Percentiles rank a stretch among this genome's conserved stretches.
phyloP scores from a whole-genome alignment of 2,113 vertebrate genomes.

The Physeter macrocephalus region DNA sequence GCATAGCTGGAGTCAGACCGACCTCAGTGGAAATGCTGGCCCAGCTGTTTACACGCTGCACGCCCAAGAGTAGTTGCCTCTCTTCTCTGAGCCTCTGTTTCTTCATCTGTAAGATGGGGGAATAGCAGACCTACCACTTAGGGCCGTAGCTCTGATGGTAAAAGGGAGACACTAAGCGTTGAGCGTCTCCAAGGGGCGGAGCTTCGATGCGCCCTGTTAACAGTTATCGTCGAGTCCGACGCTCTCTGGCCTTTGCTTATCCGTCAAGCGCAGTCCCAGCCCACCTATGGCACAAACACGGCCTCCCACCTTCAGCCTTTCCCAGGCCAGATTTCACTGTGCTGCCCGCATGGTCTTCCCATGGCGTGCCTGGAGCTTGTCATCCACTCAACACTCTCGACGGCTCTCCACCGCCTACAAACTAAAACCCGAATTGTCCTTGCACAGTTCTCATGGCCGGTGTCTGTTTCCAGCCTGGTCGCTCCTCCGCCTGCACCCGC shows the following conservation, averaged over 20 bases:
- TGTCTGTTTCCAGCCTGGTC: background rate
- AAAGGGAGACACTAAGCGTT: background rate
- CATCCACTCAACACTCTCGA: fast-evolving
- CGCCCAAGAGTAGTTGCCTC: fast-evolving
- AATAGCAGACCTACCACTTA: background rate
- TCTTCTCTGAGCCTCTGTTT: background rate
- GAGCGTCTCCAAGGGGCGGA: background rate
- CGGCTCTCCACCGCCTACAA: background rate
- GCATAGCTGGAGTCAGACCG: no score
- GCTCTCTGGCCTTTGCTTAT: background rate
- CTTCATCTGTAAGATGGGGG: background rate
- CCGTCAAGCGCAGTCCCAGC: fast-evolving
- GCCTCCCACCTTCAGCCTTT: background rate
- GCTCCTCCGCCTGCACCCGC: fast-evolving
- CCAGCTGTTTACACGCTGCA: fast-evolving
- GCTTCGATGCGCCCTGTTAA: fast-evolving
- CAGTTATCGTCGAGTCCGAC: fast-evolving
- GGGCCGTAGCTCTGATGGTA: background rate
- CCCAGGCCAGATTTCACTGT: background rate
- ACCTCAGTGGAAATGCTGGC: fast-evolving
- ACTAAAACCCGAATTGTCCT: background rate
- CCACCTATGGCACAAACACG: fast-evolving
- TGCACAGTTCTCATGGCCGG: background rate
- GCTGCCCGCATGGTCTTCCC: no score
- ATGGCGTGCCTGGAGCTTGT: fast-evolving